These are phyloP conservation scores for Urocyon cinereoargenteus DNA, from an alignment of 2,797 vertebrate species.

Conservation along the genomic window DNA sequence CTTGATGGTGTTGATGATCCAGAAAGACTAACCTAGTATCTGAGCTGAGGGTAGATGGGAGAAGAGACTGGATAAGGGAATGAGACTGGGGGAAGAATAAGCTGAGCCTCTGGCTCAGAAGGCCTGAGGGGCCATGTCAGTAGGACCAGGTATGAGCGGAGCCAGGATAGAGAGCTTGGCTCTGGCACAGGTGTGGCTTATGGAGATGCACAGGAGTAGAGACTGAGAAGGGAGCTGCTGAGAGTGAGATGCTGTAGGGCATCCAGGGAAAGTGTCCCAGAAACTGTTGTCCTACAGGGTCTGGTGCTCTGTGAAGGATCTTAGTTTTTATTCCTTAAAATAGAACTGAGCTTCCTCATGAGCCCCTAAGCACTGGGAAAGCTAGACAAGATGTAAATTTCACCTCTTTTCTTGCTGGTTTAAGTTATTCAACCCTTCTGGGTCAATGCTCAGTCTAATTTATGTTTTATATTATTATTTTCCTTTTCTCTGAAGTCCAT, in stretches of 20 bases:
- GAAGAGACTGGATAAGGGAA: neutral
- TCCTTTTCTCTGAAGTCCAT: neutral
- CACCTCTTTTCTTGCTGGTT: neutral
- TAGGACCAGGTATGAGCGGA: no score
- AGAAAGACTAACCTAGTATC: neutral
- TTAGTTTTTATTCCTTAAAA: neutral
- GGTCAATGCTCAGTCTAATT: neutral
- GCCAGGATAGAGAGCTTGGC: no score
- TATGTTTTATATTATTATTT: neutral
- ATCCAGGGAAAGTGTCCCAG: neutral
- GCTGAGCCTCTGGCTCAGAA: neutral
- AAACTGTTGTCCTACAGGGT: neutral
- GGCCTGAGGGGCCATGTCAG: neutral
- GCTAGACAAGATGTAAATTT: neutral
- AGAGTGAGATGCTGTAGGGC: neutral
- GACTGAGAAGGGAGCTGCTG: neutral
- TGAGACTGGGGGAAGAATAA: neutral
- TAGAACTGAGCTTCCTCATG: neutral
- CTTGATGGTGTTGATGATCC: neutral
- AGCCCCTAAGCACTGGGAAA: neutral
- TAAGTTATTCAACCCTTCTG: neutral
- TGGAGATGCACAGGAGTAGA: neutral
- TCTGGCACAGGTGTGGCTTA: neutral
- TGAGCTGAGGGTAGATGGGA: neutral
- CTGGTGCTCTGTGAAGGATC: neutral